These are phyloP conservation scores for Tokudaia muenninki DNA, from an alignment of 2,797 vertebrate genomes.

Conservation along the genomic window DNA sequence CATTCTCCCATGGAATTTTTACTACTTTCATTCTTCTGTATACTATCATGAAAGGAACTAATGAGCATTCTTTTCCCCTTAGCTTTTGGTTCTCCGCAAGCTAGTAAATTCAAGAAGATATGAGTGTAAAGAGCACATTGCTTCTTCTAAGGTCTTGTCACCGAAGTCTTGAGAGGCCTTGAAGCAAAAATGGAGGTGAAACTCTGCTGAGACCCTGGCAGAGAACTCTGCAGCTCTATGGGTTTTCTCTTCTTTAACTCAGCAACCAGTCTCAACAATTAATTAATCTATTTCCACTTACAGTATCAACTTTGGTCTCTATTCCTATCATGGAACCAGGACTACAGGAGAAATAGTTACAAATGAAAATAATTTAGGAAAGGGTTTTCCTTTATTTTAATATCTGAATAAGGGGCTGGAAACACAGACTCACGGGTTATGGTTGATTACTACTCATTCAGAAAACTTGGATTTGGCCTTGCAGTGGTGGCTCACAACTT, in stretches of 20 bases:
- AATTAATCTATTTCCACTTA: neutral
- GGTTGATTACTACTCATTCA: neutral
- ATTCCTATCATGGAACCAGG: neutral
- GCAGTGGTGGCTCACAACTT: no score
- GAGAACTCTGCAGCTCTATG: neutral
- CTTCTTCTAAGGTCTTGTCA: neutral
- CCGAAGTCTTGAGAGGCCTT: no score
- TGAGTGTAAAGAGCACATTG: neutral
- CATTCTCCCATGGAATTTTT: neutral
- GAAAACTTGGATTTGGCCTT: neutral
- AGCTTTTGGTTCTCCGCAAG: neutral
- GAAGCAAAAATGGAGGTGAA: rapidly evolving
- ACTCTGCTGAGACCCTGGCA: neutral
- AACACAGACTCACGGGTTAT: neutral
- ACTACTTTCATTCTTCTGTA: neutral
- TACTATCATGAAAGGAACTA: neutral
- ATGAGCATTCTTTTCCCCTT: neutral
- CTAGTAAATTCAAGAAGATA: neutral
- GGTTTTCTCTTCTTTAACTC: no score
- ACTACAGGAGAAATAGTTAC: neutral
- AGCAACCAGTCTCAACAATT: neutral
- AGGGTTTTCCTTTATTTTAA: neutral
- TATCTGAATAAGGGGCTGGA: neutral
- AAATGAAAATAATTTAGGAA: neutral
- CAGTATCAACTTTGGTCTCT: neutral